Percentiles rank a stretch among this genome's conserved stretches.
Conservation (phyloP, 30 jellyfish, hydroid and myxozoan species). For the Euphysa ruthae region DNA sequence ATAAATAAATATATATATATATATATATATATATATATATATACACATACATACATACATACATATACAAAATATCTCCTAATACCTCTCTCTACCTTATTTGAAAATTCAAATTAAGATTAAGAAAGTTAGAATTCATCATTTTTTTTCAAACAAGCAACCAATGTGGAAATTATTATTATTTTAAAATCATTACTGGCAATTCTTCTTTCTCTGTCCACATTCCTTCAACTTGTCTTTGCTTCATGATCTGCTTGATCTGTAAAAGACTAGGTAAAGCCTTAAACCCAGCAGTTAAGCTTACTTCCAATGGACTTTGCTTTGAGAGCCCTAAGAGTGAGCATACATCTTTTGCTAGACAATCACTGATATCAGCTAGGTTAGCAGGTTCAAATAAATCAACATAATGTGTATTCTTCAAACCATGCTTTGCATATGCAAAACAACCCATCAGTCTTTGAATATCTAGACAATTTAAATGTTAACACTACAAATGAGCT, state of each 20-base stretch:
- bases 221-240: slow-evolving; percentile 82
- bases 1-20: too few relatives aligned
- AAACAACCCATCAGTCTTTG: slow-evolving; percentile 91
- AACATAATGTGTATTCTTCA: slow-evolving; percentile 76
- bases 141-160: too few relatives aligned
- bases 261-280: slow-evolving; percentile 89
- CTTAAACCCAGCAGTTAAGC: slow-evolving; percentile 89
- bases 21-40: too few relatives aligned
- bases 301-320: slow-evolving; percentile 95
- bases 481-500: too few relatives aligned
- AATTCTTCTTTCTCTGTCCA: slow-evolving; percentile 94
- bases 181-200: slow-evolving; percentile 44
- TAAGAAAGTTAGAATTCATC: too few relatives aligned
- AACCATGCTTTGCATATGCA: slow-evolving; percentile 68
- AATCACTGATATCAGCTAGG: slow-evolving; percentile 83
- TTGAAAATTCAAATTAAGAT: too few relatives aligned
- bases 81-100: too few relatives aligned
- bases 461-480: slow-evolving; percentile 60
- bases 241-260: slow-evolving; percentile 89
- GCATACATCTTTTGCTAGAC: slow-evolving; percentile 89
- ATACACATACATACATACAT: too few relatives aligned
- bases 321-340: slow-evolving; percentile 74
- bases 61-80: too few relatives aligned
- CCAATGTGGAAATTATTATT: too few relatives aligned
- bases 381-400: slow-evolving; percentile 77